A percentile compares a stretch with the other conserved stretches of the same genome.
Evolutionary conservation across 2,888 invertebrate species (phyloP).

Genomic region (Tetragnatha montana): DNA sequence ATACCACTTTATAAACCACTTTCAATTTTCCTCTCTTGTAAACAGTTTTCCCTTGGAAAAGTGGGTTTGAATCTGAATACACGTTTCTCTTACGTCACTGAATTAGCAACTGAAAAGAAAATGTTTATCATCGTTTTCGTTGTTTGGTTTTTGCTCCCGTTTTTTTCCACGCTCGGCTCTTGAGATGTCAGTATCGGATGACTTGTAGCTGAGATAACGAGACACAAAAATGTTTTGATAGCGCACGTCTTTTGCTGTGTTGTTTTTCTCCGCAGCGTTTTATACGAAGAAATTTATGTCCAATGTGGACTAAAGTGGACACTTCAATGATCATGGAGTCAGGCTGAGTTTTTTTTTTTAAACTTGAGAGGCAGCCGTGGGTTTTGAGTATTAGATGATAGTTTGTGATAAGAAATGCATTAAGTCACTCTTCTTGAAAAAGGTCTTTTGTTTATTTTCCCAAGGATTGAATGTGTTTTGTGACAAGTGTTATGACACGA

Average conservation of each 20-base stretch:
- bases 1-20: conserved; percentile 4
- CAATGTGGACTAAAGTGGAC: not conserved
- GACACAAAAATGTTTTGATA: conserved; percentile 45
- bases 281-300: not conserved
- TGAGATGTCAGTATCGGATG: not conserved
- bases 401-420: not conserved
- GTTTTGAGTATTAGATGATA: not conserved
- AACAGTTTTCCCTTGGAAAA: conserved; percentile 34
- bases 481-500: not conserved
- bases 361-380: not conserved
- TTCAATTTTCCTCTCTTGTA: conserved; percentile 17
- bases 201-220: conserved; percentile 29
- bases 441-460: not conserved
- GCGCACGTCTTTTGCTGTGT: not conserved
- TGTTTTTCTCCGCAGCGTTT: not conserved
- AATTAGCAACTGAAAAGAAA: conserved; percentile 25
- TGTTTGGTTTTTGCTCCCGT: conserved; percentile 2
- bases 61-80: conserved; percentile 23
- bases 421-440: not conserved
- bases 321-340: not conserved
- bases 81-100: conserved; percentile 17
- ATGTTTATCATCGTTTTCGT: conserved; percentile 4
- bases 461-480: not conserved
- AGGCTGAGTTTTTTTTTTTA: not conserved
- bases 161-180: not conserved